Evolutionary conservation across 2,797 vertebrate species (phyloP).

Genomic region (Smutsia gigantea): DNA sequence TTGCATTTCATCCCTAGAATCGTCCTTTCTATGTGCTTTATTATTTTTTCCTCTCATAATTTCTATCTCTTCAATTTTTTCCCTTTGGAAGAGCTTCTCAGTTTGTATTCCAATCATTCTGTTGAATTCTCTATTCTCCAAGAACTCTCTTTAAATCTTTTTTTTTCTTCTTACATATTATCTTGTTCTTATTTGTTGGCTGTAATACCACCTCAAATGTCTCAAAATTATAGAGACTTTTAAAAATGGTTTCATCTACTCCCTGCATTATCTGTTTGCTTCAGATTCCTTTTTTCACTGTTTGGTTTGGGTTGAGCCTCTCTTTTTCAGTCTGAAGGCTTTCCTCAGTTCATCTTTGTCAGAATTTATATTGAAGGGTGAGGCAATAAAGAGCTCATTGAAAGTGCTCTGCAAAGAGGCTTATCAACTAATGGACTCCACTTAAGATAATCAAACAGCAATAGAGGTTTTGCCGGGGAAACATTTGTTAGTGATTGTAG

Average conservation of each 20-base stretch:
- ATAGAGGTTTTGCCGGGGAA: neutral
- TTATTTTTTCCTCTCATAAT: neutral
- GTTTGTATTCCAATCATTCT: neutral
- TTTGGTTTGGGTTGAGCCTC: neutral
- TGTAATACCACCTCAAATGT: neutral
- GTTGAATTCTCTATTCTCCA: constrained; percentile 23
- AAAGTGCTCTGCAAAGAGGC: neutral
- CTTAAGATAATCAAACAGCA: neutral
- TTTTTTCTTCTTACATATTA: neutral
- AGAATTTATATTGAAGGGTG: neutral
- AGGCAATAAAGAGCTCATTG: neutral
- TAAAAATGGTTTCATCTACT: neutral
- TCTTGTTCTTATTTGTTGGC: neutral
- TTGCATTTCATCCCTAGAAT: neutral
- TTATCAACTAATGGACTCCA: neutral
- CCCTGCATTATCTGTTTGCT: neutral
- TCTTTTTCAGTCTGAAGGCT: neutral
- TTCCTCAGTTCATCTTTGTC: neutral
- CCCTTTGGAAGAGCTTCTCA: neutral
- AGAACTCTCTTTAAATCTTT: neutral
- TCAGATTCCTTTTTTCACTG: neutral
- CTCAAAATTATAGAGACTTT: neutral
- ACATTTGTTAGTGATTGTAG: neutral
- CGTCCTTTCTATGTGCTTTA: neutral
- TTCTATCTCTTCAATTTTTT: neutral